Evolutionary conservation across 2,797 vertebrate species (phyloP).

Genomic region (Microtus californicus): DNA sequence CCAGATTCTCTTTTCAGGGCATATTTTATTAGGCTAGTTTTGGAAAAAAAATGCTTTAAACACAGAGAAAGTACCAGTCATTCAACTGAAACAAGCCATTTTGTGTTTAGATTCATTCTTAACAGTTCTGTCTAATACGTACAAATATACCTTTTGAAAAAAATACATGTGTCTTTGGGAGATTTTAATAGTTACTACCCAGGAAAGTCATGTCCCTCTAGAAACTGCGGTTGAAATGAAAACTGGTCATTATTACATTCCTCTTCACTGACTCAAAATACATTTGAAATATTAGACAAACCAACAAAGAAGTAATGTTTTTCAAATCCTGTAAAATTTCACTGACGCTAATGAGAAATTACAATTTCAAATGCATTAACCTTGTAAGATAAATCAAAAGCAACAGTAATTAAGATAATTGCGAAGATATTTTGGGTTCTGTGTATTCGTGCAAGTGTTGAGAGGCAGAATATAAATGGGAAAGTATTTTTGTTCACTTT

Average conservation of each 20-base stretch:
- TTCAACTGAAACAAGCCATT: not conserved
- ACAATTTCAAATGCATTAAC: slow-evolving; percentile 83
- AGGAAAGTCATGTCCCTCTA: not conserved
- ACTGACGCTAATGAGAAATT: slow-evolving; percentile 81
- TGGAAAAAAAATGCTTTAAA: slow-evolving; percentile 26
- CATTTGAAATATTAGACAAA: slow-evolving; percentile 59
- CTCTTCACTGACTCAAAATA: slow-evolving; percentile 37
- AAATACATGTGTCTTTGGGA: not conserved
- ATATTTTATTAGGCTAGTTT: not conserved
- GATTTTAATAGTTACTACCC: not conserved
- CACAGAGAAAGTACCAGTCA: not conserved
- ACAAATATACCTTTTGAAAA: not conserved
- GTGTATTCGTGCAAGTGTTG: slow-evolving; percentile 69
- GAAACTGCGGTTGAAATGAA: slow-evolving; percentile 52
- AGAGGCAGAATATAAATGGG: slow-evolving; percentile 81
- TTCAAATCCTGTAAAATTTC: slow-evolving; percentile 70
- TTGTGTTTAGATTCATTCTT: slow-evolving; percentile 39
- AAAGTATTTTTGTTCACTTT: slow-evolving; percentile 77
- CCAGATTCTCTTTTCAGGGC: not conserved
- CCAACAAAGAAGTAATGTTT: slow-evolving; percentile 59
- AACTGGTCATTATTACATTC: slow-evolving; percentile 48
- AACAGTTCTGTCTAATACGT: not conserved
- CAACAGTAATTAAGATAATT: slow-evolving; percentile 84
- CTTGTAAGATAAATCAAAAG: slow-evolving; percentile 83
- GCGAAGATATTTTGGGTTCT: slow-evolving; percentile 83